Evolutionary conservation across 2,888 invertebrate genomes (phyloP).

Genomic region (Calliphora vomitoria): DNA sequence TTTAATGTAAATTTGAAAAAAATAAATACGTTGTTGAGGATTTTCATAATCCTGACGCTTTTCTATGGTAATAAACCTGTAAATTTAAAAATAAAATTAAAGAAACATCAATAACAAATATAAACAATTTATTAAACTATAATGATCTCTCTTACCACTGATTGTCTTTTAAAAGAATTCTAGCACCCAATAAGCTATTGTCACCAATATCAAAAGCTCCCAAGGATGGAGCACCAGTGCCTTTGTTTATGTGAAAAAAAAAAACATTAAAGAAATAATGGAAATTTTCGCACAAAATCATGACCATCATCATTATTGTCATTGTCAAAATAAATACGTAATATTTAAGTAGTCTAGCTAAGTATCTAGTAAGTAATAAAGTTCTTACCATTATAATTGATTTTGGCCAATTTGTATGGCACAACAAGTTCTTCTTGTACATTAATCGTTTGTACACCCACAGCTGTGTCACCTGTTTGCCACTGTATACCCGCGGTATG

Average conservation of each 20-base stretch:
- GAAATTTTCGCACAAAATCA: neutral
- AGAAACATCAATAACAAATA: neutral
- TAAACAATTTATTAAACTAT: neutral
- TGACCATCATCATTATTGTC: neutral
- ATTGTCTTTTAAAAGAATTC: slow-evolving; percentile 63
- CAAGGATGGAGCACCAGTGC: slow-evolving; percentile 71
- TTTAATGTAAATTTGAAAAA: slow-evolving; percentile 82
- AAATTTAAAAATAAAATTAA: slow-evolving; percentile 5
- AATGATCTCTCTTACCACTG: slow-evolving; percentile 67
- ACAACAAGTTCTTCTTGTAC: slow-evolving; percentile 76
- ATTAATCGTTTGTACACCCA: slow-evolving; percentile 71
- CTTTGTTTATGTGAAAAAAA: slow-evolving; percentile 51
- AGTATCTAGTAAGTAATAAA: neutral
- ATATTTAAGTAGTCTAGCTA: neutral
- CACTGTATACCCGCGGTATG: slow-evolving; percentile 71
- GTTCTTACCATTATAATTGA: slow-evolving; percentile 75
- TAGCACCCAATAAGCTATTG: slow-evolving; percentile 75
- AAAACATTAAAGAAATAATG: neutral
- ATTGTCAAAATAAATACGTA: neutral
- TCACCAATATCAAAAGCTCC: slow-evolving; percentile 76
- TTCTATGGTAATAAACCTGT: slow-evolving; percentile 79
- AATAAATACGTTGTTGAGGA: slow-evolving; percentile 84
- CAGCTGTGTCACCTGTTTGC: slow-evolving; percentile 48
- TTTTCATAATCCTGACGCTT: slow-evolving; percentile 86
- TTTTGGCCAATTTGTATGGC: slow-evolving; percentile 75